Base-by-base conservation (phyloP, 2,113 vertebrate species). In the Hypocryptadius cinnamomeus region DNA sequence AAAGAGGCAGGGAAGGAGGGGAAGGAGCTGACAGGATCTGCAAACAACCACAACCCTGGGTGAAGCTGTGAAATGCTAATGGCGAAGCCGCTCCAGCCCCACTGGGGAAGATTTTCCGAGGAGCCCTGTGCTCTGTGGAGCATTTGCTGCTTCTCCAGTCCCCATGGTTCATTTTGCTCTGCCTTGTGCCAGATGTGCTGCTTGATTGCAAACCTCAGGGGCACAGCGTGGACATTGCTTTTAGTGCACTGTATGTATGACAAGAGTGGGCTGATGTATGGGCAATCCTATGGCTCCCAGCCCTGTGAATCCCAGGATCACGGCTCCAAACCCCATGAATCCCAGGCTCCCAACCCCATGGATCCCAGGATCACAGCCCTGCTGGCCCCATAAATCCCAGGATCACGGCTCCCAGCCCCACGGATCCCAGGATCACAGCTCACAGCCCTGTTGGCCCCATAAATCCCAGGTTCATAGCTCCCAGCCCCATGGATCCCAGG, bases 41-140 rank as follows among this genome's bases (percentile, higher is more conserved):
- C 8, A 13, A 92, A 90, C 79, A 93, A 31, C 51, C 42, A 24
- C 74, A 91, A n/a, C 47, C 50, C 64, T 3, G 14, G 76, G 76
- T 28, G 90, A 93, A 76, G 76, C 93, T 94, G 83, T 92, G 93
- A 96, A 95, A 86, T 88, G 93, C 60, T 92, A 90, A 92, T 83
- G 56, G 56, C 0, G 0, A 86, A 51, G 79, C 76, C 44, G 27
- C 60, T 90, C 76, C 77, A 22, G 78, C 56, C 72, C 72, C 60
- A 53, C 30, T 9, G 45, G 81, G 80, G 28, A 71, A 31, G 24
- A 18, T 9, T 56, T 94, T 66, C 68, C 0, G 13, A 80, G 72
- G 35, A 72, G 33, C 47, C 51, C 74, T 2, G 54, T 18, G 71
- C 72, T 66, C 56, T 2, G 4, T 2, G 6, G 61, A 70, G 59